Percentiles rank a stretch among this genome's conserved stretches.
Conservation (phyloP, 2,113 vertebrate genomes). For the Okapia johnstoni region DNA sequence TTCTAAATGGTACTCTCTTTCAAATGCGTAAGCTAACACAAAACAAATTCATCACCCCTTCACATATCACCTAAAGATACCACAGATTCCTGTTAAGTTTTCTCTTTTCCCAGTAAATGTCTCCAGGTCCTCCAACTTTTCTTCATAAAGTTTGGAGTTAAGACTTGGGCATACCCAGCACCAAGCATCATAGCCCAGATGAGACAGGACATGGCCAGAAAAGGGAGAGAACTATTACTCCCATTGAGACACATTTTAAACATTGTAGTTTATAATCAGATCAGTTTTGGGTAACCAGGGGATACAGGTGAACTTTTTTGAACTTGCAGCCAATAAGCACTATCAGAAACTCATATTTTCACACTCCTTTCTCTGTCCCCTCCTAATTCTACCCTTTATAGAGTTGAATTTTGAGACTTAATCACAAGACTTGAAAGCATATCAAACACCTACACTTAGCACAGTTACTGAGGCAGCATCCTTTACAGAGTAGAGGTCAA, state of each 20-base stretch:
- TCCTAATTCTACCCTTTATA: background rate
- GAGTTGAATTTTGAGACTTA: background rate
- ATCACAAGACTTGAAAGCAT: background rate
- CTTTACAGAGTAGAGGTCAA: background rate
- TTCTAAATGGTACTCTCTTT: background rate
- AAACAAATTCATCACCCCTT: background rate
- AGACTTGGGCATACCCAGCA: background rate
- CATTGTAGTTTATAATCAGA: background rate
- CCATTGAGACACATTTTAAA: background rate
- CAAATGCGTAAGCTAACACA: background rate
- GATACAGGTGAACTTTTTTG: background rate
- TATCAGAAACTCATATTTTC: background rate
- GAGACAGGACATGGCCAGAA: background rate
- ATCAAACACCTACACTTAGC: background rate
- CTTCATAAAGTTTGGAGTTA: background rate
- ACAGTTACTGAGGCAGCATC: background rate
- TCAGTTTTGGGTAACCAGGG: background rate
- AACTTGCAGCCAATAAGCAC: background rate
- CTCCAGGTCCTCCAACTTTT: background rate
- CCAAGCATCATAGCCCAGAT: background rate
- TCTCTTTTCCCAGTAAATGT: background rate
- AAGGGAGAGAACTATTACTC: background rate
- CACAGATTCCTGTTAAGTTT: background rate
- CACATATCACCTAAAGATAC: background rate
- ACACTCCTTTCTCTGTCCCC: background rate